Conservation (phyloP, 2,113 vertebrate genomes). For the Dasyprocta punctata region DNA sequence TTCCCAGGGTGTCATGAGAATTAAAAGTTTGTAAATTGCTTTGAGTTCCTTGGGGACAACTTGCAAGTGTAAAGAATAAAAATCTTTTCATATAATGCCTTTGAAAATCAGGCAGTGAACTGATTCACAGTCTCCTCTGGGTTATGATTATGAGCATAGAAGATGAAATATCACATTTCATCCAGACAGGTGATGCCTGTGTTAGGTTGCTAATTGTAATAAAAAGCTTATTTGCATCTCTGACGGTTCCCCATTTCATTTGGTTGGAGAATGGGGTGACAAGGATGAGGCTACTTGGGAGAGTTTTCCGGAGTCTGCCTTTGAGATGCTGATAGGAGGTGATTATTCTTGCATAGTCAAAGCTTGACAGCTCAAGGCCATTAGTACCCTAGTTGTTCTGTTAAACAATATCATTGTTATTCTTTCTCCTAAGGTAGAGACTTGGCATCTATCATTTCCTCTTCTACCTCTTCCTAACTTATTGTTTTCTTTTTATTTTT, state of each 20-base stretch:
- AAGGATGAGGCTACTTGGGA: not conserved
- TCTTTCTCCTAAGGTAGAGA: not conserved
- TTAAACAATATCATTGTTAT: not conserved
- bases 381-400: not conserved
- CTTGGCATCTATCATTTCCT: not conserved
- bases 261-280: not conserved
- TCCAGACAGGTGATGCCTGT: not conserved
- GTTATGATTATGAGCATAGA: slow-evolving; percentile 50
- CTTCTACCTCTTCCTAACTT: not conserved
- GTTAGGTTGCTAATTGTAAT: slow-evolving; percentile 64
- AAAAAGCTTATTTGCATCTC: slow-evolving; percentile 53
- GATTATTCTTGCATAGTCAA: not conserved
- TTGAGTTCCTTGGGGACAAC: slow-evolving; percentile 55
- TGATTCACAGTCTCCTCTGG: slow-evolving; percentile 53
- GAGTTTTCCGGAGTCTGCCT: slow-evolving; percentile 15
- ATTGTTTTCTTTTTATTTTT: not conserved
- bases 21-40: slow-evolving; percentile 70
- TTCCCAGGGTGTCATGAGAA: slow-evolving; percentile 55
- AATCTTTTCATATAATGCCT: slow-evolving; percentile 46
- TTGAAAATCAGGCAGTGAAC: slow-evolving; percentile 36
- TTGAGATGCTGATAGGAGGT: slow-evolving; percentile 4
- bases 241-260: slow-evolving; percentile 23
- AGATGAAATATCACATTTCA: slow-evolving; percentile 62
- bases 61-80: slow-evolving; percentile 52
- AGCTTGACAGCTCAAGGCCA: not conserved